Evolutionary conservation across 1,140 invertebrate genomes (phyloP).

Genomic region (Solen grandis): DNA sequence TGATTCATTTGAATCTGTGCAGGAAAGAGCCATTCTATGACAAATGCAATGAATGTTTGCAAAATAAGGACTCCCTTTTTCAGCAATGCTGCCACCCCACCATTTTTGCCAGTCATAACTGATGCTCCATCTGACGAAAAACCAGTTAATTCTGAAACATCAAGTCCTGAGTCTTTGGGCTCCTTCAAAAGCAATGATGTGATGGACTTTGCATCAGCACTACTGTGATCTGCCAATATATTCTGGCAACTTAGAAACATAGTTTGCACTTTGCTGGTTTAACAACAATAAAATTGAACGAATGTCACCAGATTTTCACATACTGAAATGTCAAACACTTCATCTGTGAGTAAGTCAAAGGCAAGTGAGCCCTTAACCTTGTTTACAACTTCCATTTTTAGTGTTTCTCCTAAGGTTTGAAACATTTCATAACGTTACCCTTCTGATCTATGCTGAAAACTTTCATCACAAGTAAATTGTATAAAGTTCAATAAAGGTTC

Average conservation of each 20-base stretch:
- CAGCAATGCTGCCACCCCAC: conserved; percentile 10
- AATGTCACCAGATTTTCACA: conserved; percentile 21
- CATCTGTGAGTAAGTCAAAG: conserved; percentile 16
- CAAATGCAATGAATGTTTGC: conserved; percentile 48
- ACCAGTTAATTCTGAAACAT: conserved; percentile 6
- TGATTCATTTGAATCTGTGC: conserved; percentile 49
- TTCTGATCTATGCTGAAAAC: conserved; percentile 1
- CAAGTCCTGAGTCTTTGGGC: neutral
- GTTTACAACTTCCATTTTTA: neutral
- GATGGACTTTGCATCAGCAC: conserved; percentile 2
- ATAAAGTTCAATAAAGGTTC: conserved; percentile 9
- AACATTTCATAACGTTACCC: neutral
- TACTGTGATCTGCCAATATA: neutral
- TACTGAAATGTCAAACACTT: conserved; percentile 17
- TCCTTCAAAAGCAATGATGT: neutral
- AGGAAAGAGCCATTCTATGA: conserved; percentile 55
- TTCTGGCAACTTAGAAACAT: conserved; percentile 1
- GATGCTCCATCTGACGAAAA: conserved; percentile 33
- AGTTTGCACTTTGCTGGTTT: neutral
- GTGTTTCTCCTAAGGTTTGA: neutral
- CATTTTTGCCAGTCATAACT: conserved; percentile 28
- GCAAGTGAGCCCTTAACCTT: neutral
- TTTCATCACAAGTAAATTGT: neutral
- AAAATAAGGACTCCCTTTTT: neutral
- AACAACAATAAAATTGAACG: conserved; percentile 3